Evolutionary conservation across 2,113 vertebrate species (phyloP), one percentile per base, ranked within the genome.

Genomic region (Hiodon alosoides): DNA sequence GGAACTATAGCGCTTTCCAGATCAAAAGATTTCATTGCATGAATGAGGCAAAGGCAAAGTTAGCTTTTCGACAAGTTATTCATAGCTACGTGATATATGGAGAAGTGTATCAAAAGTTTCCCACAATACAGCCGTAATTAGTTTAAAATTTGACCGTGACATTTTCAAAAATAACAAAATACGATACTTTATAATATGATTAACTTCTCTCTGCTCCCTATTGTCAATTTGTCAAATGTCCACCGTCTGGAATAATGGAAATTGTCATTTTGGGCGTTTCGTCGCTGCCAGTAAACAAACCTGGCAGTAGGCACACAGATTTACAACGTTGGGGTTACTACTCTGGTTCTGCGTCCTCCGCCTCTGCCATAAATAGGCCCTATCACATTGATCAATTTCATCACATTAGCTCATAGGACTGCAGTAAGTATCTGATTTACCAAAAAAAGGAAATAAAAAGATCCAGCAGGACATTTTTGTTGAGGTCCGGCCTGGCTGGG

Each of bases 301-400:
- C 2, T 66, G 9, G 4, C 9, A 11, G 10, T 47, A 17, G 31
- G 10, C 64, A 66, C 31, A 31, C 31, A 31, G 31, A 31, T 31
- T 31, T 31, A 31, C 31, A 31, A 31, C 2, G 31, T 31, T 31
- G 31, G 31, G 31, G 31, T 31, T 31, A 31, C 31, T 31, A 31
- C 31, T 31, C 31, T 31, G 31, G 31, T 31, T 31, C 31, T 31
- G 31, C 31, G 31, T 31, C 31, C 31, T 31, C 71, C 82, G 81
- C 76, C 84, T 81, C 84, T 86, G 78, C 79, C 84, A 90, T 87
- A 85, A 83, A 85, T 85, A 86, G 82, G 77, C 77, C 87, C 82
- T 88, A 87, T 88, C 91, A 91, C 91, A 91, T 90, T 91, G 91
- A 89, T 91, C 86, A 91, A 89, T 91, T 92, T 92, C 91, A 90